Evolutionary conservation across 2,113 vertebrate genomes (phyloP).

Genomic region (Sprattus sprattus): DNA sequence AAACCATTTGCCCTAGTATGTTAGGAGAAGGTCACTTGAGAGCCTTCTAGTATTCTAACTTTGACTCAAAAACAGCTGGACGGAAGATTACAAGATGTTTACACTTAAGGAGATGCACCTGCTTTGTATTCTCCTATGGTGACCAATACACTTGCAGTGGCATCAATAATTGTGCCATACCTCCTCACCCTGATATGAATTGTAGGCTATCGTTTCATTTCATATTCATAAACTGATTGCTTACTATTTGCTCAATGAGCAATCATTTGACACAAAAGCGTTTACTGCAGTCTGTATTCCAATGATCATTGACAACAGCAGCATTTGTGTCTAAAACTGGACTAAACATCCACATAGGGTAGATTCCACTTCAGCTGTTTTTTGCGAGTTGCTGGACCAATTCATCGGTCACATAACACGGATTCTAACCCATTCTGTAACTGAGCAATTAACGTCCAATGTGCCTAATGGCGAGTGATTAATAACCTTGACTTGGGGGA

Average conservation of each 20-base stretch:
- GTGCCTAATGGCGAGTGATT: background rate
- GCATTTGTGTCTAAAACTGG: background rate
- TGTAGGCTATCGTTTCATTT: background rate
- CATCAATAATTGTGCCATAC: background rate
- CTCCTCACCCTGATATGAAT: background rate
- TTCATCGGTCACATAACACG: background rate
- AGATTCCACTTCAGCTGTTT: background rate
- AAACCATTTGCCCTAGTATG: background rate
- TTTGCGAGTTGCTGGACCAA: background rate
- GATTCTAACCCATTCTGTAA: background rate
- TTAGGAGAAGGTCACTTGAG: background rate
- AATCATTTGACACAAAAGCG: background rate
- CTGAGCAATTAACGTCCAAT: background rate
- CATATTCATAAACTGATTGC: background rate
- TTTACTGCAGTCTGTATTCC: background rate
- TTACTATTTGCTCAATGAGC: background rate
- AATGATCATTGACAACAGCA: background rate
- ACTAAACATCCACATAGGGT: background rate
- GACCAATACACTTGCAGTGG: background rate
- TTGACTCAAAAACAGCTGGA: background rate
- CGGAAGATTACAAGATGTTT: background rate
- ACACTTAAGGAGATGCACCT: background rate
- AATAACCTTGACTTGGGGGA: background rate
- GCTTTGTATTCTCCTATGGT: background rate
- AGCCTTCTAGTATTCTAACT: background rate